Base-by-base conservation (phyloP, 2,797 vertebrate species). In the Echeneis naucrates region DNA sequence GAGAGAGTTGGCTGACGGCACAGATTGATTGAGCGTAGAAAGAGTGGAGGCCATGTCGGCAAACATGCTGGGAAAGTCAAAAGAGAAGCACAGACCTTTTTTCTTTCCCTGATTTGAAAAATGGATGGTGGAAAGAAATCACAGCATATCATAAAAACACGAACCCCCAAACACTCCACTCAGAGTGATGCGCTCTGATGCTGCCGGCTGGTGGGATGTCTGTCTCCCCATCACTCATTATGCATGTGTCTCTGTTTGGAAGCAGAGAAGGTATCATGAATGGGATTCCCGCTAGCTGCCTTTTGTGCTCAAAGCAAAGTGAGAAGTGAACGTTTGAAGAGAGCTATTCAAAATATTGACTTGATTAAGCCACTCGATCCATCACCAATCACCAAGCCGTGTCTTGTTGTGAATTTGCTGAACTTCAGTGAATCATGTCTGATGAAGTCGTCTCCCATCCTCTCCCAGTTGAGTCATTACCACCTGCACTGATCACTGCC, bases 1-100 rank as follows among this genome's bases (percentile, higher is more conserved):
- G 23, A 65, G 26, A 40, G 65, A 45, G 26, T 7, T 16, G 6
- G 56, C 57, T 69, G 35, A 45, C 64, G 61, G 71, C 59, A 78
- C 66, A 45, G 78, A 84, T 59, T 74, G 82, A 88, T 62, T 66
- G 77, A 60, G 70, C 63, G 54, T 57, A 67, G 42, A 65, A 52
- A 45, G 51, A 63, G 16, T 57, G 56, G 60, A 69, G 64, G 72
- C 77, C 35, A 38, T 74, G 73, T 62, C 70, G 74, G 77, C 11
- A n/a, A 84, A 75, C 75, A 77, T 86, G 76, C 67, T 81, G 62
- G 48, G 33, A 35, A 77, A 78, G 72, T 63, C 52, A 66, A 58
- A 37, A 26, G 35, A 24, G 51, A 69, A 21, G 14, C 55, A 0
- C n/a, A 42, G 16, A 8, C 6, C 6, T 6, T 30, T 27, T 27